Base-by-base conservation (phyloP, 2,113 vertebrate species). In the Calypte anna region DNA sequence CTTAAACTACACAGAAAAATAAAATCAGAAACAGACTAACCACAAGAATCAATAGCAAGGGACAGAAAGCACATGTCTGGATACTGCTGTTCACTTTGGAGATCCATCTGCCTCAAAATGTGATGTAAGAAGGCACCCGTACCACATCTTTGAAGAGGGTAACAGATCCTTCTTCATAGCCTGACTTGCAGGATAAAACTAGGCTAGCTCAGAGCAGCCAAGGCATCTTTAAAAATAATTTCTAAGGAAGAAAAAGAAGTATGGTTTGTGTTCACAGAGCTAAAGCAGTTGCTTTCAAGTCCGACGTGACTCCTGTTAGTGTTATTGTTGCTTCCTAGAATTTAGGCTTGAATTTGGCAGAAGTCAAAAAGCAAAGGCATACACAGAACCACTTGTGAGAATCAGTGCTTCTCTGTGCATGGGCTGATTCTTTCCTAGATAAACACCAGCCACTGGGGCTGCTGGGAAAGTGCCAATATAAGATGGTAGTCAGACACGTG, bases 11-110 rank as follows among this genome's bases (percentile, higher is more conserved):
- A 64, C 27, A 95, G 88, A 87, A 64, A 92, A 96, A 88, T 66
- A 96, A 96, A 96, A 97, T 97, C 95, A 97, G 90, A 96, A 96
- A 94, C 95, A 97, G 95, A 94, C 88, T 93, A 93, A 96, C 95
- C 94, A 91, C 90, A 94, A 90, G 80, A 94, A 90, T 93, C 93
- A 95, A 95, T 92, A 94, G 76, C 92, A 66, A 94, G 76, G 64
- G 62, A 70, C 66, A 91, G 73, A 93, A 90, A 88, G 55, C 91
- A 84, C 64, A 83, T 48, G 86, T 91, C 5, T 94, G 93, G 79
- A 64, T 81, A 40, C 66, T 81, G 61, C 68, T 67, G 69, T 61
- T 95, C 88, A 57, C 73, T 90, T 91, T 10, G 11, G 88, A 93
- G 91, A 81, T 88, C 85, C 88, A 79, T 88, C 88, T 90, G 91